A percentile compares a stretch with the other conserved stretches of the same genome.
phyloP scores from a whole-genome alignment of 2,113 vertebrate genomes.

The Cathartes aura region DNA sequence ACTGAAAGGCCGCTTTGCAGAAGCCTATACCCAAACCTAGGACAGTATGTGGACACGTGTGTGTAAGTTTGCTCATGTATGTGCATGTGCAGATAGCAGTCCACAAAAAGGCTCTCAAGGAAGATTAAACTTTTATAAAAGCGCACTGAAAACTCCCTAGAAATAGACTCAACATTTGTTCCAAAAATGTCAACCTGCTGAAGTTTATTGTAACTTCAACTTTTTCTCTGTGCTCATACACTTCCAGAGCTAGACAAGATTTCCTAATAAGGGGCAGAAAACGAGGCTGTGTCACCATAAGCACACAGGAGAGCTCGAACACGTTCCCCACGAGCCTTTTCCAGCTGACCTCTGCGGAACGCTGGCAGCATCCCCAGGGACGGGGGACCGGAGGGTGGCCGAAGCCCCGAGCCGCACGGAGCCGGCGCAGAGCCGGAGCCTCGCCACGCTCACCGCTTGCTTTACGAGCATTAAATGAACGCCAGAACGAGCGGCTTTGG shows the following conservation, averaged over 20 bases:
- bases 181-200: not conserved
- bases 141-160: not conserved
- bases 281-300: not conserved
- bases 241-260: too few relatives aligned
- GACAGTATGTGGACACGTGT: accelerated
- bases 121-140: not conserved
- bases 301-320: not conserved
- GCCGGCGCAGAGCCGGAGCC: not conserved
- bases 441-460: accelerated
- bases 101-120: not conserved
- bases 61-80: accelerated
- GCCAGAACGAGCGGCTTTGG: not conserved
- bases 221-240: not conserved
- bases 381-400: not conserved
- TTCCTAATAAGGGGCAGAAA: too few relatives aligned
- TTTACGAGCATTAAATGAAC: not conserved
- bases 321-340: not conserved
- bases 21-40: not conserved
- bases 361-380: not conserved
- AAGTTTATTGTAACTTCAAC: not conserved
- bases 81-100: not conserved
- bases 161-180: not conserved
- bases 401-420: accelerated
- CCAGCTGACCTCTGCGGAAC: too few relatives aligned
- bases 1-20: not conserved